A percentile compares a stretch with the other conserved stretches of the same genome.
phyloP scores from a whole-genome alignment of 2,113 vertebrate species.

The Halichoeres trimaculatus region DNA sequence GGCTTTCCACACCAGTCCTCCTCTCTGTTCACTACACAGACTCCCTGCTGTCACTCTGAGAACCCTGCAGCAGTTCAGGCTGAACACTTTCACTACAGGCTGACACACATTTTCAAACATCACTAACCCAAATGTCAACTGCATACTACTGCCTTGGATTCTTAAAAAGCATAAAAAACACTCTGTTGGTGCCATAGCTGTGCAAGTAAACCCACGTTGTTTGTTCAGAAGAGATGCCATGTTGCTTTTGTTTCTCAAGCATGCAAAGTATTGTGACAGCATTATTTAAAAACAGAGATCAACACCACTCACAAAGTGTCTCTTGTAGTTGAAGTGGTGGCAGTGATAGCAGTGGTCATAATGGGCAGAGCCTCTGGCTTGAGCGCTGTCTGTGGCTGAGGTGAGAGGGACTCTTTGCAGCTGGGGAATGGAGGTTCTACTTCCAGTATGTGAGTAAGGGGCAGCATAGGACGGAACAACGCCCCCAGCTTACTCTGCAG shows the following conservation, averaged over 20 bases:
- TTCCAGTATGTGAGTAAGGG: constrained; percentile 82
- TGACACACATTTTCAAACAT: no score
- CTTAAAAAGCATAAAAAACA: no score
- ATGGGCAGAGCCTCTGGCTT: constrained; percentile 78
- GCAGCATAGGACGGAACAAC: constrained; percentile 82
- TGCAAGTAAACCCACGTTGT: no score
- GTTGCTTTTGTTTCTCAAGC: no score
- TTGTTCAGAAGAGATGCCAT: no score
- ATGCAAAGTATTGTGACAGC: no score
- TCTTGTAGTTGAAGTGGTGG: constrained; percentile 66
- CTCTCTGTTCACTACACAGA: not conserved
- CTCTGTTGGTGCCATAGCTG: no score
- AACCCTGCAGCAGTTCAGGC: no score
- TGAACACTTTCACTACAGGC: no score
- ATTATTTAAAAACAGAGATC: not conserved
- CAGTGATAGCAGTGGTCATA: constrained; percentile 39
- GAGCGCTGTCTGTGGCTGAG: constrained; percentile 48
- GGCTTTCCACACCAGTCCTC: not conserved
- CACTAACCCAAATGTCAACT: no score
- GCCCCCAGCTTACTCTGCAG: constrained; percentile 79
- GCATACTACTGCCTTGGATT: no score
- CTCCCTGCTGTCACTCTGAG: no score
- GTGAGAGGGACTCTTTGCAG: constrained; percentile 76
- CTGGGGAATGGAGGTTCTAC: constrained; percentile 80
- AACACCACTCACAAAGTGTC: constrained; percentile 86